Base-by-base conservation (phyloP, 1,140 invertebrate species). In the Drosophila sp. region DNA sequence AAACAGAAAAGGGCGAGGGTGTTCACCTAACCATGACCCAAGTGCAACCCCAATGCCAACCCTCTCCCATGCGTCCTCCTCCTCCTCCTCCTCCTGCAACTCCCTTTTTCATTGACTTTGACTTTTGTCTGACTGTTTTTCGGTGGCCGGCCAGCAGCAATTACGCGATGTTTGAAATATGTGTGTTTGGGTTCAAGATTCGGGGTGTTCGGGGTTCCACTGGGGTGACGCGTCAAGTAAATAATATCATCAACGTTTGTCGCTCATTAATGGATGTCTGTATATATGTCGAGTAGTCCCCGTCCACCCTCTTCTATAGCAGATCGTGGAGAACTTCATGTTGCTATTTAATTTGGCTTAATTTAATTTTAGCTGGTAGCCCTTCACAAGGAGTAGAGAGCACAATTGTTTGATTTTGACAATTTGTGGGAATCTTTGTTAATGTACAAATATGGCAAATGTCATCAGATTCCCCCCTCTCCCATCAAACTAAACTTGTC, bases 231-330 rank as follows among this genome's bases (percentile, higher is more conserved):
- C 47, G 66, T 70, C 66, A 54, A 67, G 68, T 71, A 78, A 78
- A 79, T 76, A 79, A 77, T 76, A 76, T 76, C 66, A 79, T 79
- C 77, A 79, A 63, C 65, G 74, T 79, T 79, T 76, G 73, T 70
- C 76, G 73, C 70, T 79, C 62, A 66, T 79, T 76, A 79, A 76
- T 76, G 72, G 44, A 70, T 35, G 44, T 50, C 44, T 50, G 17
- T 47, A 17, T 72, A 63, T 10, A 27, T 30, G 35, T 33, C 27
- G 35, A 58, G 30, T 33, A 44, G 32, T 32, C 41, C 65, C 38
- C 33, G 6, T 10, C 60, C 56, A 55, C 54, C 56, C 56, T 33
- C 56, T 50, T 50, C 23, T 27, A 50, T 50, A n/a, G 44, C 4
- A 50, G 44, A 41, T 40, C 7, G 57, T 38, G 10, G 10, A 25